Percentiles rank a stretch among this genome's conserved stretches.
Evolutionary conservation across 2,888 invertebrate species (phyloP).

Genomic region (Monopis laevigella): DNA sequence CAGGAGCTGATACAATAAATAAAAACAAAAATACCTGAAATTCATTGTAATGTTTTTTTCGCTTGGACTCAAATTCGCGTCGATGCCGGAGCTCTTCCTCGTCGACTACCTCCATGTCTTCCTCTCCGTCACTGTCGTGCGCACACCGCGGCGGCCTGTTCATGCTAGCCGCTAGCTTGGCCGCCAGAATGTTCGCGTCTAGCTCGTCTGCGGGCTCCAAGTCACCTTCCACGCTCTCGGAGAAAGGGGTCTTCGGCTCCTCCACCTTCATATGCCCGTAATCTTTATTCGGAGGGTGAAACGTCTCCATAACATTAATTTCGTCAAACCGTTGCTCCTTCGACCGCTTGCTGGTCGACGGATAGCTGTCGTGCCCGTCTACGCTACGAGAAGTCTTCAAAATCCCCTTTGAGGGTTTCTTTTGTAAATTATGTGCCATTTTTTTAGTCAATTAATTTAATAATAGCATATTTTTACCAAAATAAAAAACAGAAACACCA

Average conservation of each 20-base stretch:
- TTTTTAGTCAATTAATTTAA: too few relatives aligned
- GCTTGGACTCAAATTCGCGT: slow-evolving; percentile 87
- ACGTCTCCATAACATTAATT: slow-evolving; percentile 97
- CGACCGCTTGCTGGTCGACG: slow-evolving; percentile 52
- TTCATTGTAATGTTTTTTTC: slow-evolving; percentile 98
- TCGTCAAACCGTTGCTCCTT: slow-evolving; percentile 93
- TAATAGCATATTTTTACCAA: too few relatives aligned
- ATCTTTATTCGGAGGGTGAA: slow-evolving; percentile 97
- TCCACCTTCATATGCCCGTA: slow-evolving; percentile 98
- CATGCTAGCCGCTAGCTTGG: slow-evolving; percentile 71
- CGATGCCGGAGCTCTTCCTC: slow-evolving; percentile 73
- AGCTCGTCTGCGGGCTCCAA: slow-evolving; percentile 68
- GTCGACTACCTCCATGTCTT: slow-evolving; percentile 68
- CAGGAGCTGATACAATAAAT: too few relatives aligned
- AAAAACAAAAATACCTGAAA: slow-evolving; percentile 62
- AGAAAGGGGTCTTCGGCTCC: slow-evolving; percentile 95
- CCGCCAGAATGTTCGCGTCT: slow-evolving; percentile 79
- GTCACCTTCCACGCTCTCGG: slow-evolving; percentile 70
- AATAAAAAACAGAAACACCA: too few relatives aligned
- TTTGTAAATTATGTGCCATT: slow-evolving; percentile 83
- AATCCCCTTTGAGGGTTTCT: slow-evolving; percentile 89
- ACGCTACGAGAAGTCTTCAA: slow-evolving; percentile 93
- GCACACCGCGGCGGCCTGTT: slow-evolving; percentile 55
- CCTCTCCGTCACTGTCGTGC: slow-evolving; percentile 61
- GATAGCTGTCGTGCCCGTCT: slow-evolving; percentile 70